Conservation (phyloP, 2,113 vertebrate species). For the Dipodomys spectabilis region DNA sequence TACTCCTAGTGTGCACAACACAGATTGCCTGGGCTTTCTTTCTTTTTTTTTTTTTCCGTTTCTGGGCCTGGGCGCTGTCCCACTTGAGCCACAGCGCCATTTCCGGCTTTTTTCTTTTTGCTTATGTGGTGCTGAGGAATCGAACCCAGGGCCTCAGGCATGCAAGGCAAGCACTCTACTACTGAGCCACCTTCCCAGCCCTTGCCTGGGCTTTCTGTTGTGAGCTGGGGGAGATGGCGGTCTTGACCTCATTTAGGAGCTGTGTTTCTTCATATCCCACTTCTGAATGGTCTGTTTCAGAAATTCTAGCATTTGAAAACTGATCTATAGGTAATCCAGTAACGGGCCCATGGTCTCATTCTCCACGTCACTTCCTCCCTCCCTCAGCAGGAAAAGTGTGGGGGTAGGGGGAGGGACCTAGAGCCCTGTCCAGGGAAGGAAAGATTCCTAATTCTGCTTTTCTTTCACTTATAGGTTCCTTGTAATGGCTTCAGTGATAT, state of each 20-base stretch:
- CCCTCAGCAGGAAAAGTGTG: background rate
- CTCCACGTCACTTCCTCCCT: background rate
- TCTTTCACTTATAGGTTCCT: slow-evolving; percentile 89
- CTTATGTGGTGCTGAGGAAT: too few relatives aligned
- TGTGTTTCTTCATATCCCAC: background rate
- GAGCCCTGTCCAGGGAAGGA: background rate
- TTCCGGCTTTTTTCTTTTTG: too few relatives aligned
- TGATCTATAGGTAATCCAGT: background rate
- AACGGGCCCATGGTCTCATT: too few relatives aligned
- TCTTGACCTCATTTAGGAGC: background rate
- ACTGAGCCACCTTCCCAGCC: too few relatives aligned
- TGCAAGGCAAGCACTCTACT: too few relatives aligned
- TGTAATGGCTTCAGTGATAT: slow-evolving; percentile 98
- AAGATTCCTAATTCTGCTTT: too few relatives aligned
- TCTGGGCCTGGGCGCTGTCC: too few relatives aligned
- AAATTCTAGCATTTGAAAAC: background rate
- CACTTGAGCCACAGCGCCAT: too few relatives aligned
- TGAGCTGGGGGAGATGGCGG: background rate
- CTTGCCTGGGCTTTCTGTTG: background rate
- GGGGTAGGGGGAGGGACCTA: background rate
- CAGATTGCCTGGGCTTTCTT: background rate
- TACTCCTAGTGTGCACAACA: background rate
- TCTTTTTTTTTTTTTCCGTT: too few relatives aligned
- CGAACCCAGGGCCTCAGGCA: too few relatives aligned
- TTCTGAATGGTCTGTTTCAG: background rate